Base-by-base conservation (phyloP, 1,140 invertebrate genomes). In the Musca domestica region DNA sequence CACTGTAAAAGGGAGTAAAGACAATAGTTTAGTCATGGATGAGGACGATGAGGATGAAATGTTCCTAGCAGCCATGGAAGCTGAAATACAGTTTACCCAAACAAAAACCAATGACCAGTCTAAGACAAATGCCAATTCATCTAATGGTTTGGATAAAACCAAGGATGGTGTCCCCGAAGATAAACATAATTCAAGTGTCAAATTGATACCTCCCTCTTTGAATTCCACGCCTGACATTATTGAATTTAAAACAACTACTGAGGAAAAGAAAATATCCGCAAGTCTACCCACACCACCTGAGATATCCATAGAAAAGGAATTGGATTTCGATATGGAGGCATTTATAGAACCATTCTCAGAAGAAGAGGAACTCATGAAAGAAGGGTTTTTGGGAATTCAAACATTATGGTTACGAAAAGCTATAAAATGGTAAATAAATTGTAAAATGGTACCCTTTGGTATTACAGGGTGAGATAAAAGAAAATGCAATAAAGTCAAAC, bases 331-430 rank as follows among this genome's bases (percentile, higher is more conserved):
- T 70, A 69, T 77, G n/a, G 66, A 77, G 58, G 73, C 71, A 34
- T 79, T 79, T 47, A 54, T 77, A 7, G 72, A 77, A 23, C 77
- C 77, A 20, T 70, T 79, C 69, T 71, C 73, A 0, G 74, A 79
- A 61, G 77, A 79, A 64, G 30, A 68, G n/a, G 34, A 52, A 30
- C 47, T 68, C n/a, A 54, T 64, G 2, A 34, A 30, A 19, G n/a
- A n/a, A n/a, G n/a, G n/a, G n/a, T n/a, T n/a, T n/a, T n/a, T n/a
- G n/a, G n/a, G n/a, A n/a, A n/a, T n/a, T n/a, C n/a, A n/a, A n/a
- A n/a, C n/a, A n/a, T n/a, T n/a, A n/a, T n/a, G n/a, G n/a, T n/a
- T n/a, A n/a, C n/a, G n/a, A n/a, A n/a, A n/a, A n/a, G n/a, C n/a
- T n/a, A n/a, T n/a, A n/a, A n/a, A n/a, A n/a, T n/a, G n/a, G n/a